These are phyloP conservation scores for Eidolon dupreanum DNA, from an alignment of 2,797 vertebrate species.

Conservation along the genomic window DNA sequence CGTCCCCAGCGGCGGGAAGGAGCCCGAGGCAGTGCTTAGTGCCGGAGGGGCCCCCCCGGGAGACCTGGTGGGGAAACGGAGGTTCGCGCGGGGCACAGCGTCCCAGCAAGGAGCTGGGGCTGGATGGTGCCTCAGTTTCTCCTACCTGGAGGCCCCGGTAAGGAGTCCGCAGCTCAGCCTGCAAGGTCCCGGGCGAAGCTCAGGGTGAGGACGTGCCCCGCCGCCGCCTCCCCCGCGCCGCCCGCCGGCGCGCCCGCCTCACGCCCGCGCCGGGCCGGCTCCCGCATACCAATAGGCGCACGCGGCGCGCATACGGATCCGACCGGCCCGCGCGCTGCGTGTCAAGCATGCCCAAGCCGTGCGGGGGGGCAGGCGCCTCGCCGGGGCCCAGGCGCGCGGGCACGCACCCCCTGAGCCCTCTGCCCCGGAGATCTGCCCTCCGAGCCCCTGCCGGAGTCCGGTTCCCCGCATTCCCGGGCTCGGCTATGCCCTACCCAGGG, in stretches of 20 bases:
- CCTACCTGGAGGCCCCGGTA: not conserved
- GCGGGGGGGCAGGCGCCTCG: constrained; percentile 1
- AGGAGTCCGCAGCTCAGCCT: not conserved
- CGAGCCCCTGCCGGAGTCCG: not conserved
- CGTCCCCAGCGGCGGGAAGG: constrained; percentile 79
- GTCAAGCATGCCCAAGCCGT: constrained; percentile 74
- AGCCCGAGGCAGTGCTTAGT: not conserved
- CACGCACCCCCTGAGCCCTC: not conserved
- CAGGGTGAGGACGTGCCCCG: constrained; percentile 72
- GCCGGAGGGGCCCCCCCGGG: not conserved
- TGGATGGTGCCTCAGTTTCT: constrained; percentile 57
- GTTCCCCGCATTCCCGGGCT: not conserved
- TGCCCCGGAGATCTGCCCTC: not conserved
- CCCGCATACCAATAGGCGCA: constrained; percentile 82
- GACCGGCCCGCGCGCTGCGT: constrained; percentile 78
- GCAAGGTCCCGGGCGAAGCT: not conserved
- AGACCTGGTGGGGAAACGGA: constrained; percentile 41
- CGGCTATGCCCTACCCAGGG: not conserved
- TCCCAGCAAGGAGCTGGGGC: not conserved
- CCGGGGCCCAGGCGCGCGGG: not conserved
- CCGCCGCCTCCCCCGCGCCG: constrained; percentile 71
- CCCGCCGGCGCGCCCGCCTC: constrained; percentile 71
- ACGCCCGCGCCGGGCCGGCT: constrained; percentile 81
- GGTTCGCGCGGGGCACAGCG: not conserved
- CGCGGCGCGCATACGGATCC: constrained; percentile 83